A percentile compares a stretch with the other conserved stretches of the same genome.
Evolutionary conservation across 2,113 vertebrate genomes (phyloP).

Genomic region (Boleophthalmus pectinirostris): DNA sequence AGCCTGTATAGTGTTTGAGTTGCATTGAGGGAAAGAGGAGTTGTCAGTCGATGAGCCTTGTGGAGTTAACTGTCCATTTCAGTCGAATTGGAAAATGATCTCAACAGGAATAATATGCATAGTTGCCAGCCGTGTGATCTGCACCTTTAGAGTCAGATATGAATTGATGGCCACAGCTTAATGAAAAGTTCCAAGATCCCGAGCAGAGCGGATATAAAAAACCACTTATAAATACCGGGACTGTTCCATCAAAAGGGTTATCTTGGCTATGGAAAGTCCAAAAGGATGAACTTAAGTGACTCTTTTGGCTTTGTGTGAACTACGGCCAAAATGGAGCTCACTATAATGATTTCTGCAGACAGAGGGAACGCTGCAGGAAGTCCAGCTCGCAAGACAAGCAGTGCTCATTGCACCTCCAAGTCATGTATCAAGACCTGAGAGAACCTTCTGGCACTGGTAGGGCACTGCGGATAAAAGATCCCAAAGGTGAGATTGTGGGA

Average conservation of each 20-base stretch:
- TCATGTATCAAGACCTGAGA: slow-evolving; percentile 46
- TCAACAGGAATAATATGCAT: slow-evolving; percentile 29
- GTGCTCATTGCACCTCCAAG: slow-evolving; percentile 20
- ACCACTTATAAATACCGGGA: slow-evolving; percentile 33
- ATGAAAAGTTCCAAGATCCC: slow-evolving; percentile 53
- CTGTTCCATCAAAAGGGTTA: slow-evolving; percentile 44
- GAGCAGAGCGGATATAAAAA: slow-evolving; percentile 43
- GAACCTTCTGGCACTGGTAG: slow-evolving; percentile 36
- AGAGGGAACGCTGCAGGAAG: slow-evolving; percentile 28
- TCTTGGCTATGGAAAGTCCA: slow-evolving; percentile 37
- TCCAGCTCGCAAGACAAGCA: slow-evolving; percentile 48
- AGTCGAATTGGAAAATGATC: slow-evolving; percentile 35
- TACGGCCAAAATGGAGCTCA: slow-evolving; percentile 26
- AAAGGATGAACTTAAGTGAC: slow-evolving; percentile 57
- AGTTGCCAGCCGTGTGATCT: slow-evolving; percentile 31
- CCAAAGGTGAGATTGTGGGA: slow-evolving; percentile 29
- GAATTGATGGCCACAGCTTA: slow-evolving; percentile 35
- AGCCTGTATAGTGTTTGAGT: slow-evolving; percentile 12
- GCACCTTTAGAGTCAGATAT: slow-evolving; percentile 37
- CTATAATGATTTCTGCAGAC: slow-evolving; percentile 68
- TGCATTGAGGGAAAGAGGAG: neutral
- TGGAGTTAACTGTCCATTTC: slow-evolving; percentile 16
- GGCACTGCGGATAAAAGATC: slow-evolving; percentile 19
- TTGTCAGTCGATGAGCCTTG: slow-evolving; percentile 17
- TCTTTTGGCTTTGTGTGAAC: slow-evolving; percentile 48